Evolutionary conservation across 2,797 vertebrate species (phyloP).

Genomic region (Pitangus sulphuratus): DNA sequence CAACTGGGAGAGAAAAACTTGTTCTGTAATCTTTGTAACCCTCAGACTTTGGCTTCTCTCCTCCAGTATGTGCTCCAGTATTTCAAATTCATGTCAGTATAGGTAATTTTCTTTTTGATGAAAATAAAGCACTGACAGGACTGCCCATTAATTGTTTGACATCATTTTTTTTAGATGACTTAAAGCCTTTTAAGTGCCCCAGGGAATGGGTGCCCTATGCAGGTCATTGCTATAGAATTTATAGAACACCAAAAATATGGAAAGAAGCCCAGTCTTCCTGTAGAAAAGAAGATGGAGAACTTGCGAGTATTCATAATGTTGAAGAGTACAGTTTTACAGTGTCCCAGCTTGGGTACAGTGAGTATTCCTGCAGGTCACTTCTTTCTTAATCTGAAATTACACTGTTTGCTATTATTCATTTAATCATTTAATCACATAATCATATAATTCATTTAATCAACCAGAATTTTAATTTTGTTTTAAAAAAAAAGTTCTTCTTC

Average conservation of each 20-base stretch:
- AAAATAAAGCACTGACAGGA: background rate
- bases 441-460: background rate
- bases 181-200: slow-evolving; percentile 81
- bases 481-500: background rate
- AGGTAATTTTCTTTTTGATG: background rate
- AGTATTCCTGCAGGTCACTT: slow-evolving; percentile 45
- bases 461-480: background rate
- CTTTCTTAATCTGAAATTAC: background rate
- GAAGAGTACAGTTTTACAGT: slow-evolving; percentile 92
- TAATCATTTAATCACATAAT: background rate
- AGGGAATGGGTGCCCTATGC: slow-evolving; percentile 86
- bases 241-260: slow-evolving; percentile 85
- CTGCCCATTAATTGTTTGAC: background rate
- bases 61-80: background rate
- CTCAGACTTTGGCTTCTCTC: background rate
- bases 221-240: slow-evolving; percentile 88
- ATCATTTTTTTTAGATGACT: slow-evolving; percentile 67
- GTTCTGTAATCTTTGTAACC: background rate
- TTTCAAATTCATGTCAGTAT: background rate
- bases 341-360: slow-evolving; percentile 91
- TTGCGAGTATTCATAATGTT: slow-evolving; percentile 88
- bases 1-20: background rate
- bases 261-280: slow-evolving; percentile 84
- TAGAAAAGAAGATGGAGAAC: slow-evolving; percentile 87
- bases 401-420: background rate